These are phyloP conservation scores for Cryptus viduatorius DNA, from an alignment of 2,888 invertebrate species.

Conservation along the genomic window DNA sequence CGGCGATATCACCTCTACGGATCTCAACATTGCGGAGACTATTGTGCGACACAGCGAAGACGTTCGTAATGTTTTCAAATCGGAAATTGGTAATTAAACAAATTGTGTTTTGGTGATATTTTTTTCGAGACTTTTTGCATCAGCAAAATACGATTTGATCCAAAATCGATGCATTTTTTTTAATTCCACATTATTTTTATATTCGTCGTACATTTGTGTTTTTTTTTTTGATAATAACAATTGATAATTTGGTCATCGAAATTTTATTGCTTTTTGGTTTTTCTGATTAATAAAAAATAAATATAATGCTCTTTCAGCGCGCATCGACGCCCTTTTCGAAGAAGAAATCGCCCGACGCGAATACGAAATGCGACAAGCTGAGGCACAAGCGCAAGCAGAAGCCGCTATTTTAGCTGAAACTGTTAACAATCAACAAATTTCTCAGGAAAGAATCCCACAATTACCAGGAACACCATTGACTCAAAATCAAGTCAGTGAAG, in stretches of 20 bases:
- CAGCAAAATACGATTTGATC: not conserved
- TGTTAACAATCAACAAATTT: slow-evolving; percentile 27
- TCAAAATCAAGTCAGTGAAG: slow-evolving; percentile 27
- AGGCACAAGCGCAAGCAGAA: slow-evolving; percentile 71
- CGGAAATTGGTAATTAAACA: slow-evolving; percentile 77
- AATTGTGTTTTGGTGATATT: no score
- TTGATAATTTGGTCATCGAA: not conserved
- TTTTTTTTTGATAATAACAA: not conserved
- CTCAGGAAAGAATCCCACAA: slow-evolving; percentile 27
- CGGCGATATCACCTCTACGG: slow-evolving; percentile 77
- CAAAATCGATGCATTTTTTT: not conserved
- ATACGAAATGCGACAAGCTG: slow-evolving; percentile 87
- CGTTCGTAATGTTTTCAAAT: slow-evolving; percentile 74
- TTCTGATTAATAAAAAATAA: not conserved
- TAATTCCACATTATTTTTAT: not conserved
- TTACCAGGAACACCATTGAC: slow-evolving; percentile 44
- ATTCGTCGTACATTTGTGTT: not conserved
- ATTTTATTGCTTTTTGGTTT: not conserved
- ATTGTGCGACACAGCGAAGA: slow-evolving; percentile 77
- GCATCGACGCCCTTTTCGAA: slow-evolving; percentile 75
- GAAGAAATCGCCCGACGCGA: slow-evolving; percentile 81
- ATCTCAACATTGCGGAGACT: slow-evolving; percentile 77
- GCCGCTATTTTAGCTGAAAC: slow-evolving; percentile 48
- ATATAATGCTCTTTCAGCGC: slow-evolving; percentile 66
- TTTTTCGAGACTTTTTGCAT: no score